phyloP scores from a whole-genome alignment of 1,140 invertebrate genomes.

The Macrostomum lignano region DNA sequence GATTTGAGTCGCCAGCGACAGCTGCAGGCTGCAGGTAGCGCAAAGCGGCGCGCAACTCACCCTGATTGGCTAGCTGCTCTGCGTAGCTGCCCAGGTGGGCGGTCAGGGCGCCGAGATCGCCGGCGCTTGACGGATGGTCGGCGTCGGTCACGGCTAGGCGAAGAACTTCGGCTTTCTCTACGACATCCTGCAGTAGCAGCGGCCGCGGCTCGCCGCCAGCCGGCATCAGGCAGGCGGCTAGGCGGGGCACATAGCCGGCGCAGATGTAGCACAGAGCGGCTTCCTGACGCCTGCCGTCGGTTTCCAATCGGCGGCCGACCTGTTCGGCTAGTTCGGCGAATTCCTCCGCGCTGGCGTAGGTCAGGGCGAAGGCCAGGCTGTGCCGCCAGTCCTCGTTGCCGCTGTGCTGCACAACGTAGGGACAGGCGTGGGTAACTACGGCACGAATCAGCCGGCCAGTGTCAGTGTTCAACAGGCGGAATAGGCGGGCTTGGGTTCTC shows the following conservation, averaged over 20 bases:
- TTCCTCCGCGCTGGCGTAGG: conserved; percentile 39
- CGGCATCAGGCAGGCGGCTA: conserved; percentile 29
- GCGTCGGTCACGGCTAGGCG: no score
- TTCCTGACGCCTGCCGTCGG: conserved; percentile 33
- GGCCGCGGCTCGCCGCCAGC: no score
- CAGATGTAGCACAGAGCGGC: conserved; percentile 64
- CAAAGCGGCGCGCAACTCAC: no score
- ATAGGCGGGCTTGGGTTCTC: conserved; percentile 6
- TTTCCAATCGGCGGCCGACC: conserved; percentile 35
- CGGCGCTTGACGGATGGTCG: no score
- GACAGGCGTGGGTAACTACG: conserved; percentile 48
- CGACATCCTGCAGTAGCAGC: no score
- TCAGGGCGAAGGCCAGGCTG: conserved; percentile 48
- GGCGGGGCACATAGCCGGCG: conserved; percentile 46
- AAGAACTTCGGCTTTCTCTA: no score
- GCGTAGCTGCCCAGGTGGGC: no score
- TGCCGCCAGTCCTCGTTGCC: conserved; percentile 54
- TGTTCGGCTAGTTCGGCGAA: conserved; percentile 38
- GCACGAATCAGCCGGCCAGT: conserved; percentile 38
- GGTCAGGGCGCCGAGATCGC: no score
- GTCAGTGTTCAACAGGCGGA: conserved; percentile 13
- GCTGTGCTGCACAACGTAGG: conserved; percentile 41
- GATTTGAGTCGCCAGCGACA: no score
- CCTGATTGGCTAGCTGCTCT: no score
- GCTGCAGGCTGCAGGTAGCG: no score